Conservation (phyloP, 2,113 vertebrate species). For the Rhadina sibilatrix region DNA sequence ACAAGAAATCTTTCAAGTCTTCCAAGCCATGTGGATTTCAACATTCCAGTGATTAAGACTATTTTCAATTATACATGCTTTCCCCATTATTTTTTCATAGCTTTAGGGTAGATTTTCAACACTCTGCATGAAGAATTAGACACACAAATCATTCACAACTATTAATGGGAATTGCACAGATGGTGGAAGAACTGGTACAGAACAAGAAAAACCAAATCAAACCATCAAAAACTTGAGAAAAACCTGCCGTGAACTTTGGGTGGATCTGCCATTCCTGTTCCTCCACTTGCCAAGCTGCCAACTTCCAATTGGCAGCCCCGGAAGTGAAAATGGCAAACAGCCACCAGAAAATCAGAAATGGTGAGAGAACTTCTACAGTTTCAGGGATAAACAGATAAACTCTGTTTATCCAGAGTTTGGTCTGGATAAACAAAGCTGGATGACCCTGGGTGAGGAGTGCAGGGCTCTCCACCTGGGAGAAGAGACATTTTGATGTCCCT, state of each 20-base stretch:
- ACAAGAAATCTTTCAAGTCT: conserved; percentile 67
- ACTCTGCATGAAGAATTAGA: conserved; percentile 56
- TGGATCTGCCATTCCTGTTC: neutral
- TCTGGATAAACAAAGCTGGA: neutral
- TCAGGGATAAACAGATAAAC: neutral
- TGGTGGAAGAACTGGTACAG: conserved; percentile 3
- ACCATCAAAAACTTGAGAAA: neutral
- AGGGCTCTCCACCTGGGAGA: neutral
- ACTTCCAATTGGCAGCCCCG: neutral
- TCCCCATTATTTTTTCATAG: conserved; percentile 64
- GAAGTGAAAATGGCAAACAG: neutral
- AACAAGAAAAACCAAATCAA: conserved; percentile 42
- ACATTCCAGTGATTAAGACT: conserved; percentile 46
- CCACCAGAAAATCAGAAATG: neutral
- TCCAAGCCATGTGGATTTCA: conserved; percentile 38
- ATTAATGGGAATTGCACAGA: conserved; percentile 56
- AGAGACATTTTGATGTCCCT: neutral
- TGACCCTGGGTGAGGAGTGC: neutral
- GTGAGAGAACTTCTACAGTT: neutral
- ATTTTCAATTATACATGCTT: conserved; percentile 64
- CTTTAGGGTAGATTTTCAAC: conserved; percentile 61
- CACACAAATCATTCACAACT: conserved; percentile 59
- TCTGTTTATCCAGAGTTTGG: neutral
- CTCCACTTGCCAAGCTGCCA: neutral
- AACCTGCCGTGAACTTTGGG: neutral